Evolutionary conservation across 2,113 vertebrate species (phyloP).

Genomic region (Pleuronectes platessa): DNA sequence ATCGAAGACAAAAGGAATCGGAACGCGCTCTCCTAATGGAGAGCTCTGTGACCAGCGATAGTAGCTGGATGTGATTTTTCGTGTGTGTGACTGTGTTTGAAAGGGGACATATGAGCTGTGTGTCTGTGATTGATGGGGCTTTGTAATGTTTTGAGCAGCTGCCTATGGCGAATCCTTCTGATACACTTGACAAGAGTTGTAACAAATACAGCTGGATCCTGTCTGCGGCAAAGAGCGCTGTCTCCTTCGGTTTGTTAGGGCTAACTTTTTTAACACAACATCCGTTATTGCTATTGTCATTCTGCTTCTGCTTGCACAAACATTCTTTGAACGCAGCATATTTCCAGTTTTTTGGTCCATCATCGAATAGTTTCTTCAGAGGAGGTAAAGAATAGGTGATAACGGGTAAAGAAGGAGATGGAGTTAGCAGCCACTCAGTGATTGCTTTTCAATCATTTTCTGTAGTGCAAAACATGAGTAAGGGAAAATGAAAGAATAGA

Average conservation of each 20-base stretch:
- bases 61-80: not conserved
- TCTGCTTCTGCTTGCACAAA: not conserved
- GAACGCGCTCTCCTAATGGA: conserved; percentile 7
- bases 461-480: too few relatives aligned
- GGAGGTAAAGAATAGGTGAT: conserved; percentile 7
- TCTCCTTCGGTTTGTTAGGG: not conserved
- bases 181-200: conserved; percentile 47
- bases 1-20: conserved; percentile 59
- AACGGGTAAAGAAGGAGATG: not conserved
- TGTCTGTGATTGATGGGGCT: conserved; percentile 39
- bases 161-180: conserved; percentile 51
- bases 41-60: not conserved
- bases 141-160: conserved; percentile 38
- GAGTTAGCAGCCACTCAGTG: too few relatives aligned
- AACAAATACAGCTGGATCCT: conserved; percentile 40
- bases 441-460: too few relatives aligned
- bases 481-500: too few relatives aligned
- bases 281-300: too few relatives aligned
- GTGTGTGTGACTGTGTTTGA: conserved; percentile 32
- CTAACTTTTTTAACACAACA: not conserved
- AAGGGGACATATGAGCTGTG: conserved; percentile 22
- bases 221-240: conserved; percentile 25
- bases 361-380: not conserved
- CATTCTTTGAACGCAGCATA: not conserved
- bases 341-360: not conserved